Base-by-base conservation (phyloP, 1,140 invertebrate species). In the Berghia stephanieae region DNA sequence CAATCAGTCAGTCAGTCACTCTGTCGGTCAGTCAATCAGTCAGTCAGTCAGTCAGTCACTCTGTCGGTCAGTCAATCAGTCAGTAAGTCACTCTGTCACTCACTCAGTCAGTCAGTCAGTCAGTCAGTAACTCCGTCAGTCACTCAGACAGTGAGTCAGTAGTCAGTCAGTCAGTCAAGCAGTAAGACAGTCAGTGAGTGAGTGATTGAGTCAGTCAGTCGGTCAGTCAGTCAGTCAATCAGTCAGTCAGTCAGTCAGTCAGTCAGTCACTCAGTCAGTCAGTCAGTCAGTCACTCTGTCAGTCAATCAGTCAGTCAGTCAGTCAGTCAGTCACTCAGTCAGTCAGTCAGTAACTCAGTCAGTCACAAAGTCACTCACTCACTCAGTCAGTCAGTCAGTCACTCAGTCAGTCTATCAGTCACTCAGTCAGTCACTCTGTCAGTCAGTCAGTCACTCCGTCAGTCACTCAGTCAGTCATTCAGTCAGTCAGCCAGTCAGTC, bases 401-500 rank as follows among this genome's bases (percentile, higher is more conserved):
- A 27, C 57, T 10, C 57, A 63, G 16, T 18, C 8, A 27, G 8
- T 16, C 57, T 21, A 10, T 63, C 8, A 16, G 16, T 63, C 57
- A 63, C 57, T 63, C 57, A 27, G 16, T 63, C 57, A 63, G 16
- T 63, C 13, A 63, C 57, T 63, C 57, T 21, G 16, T 63, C 57
- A 63, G 16, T 63, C 57, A 63, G 16, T 18, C 13, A 63, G 8
- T 13, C 27, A 13, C 27, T 21, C 57, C 16, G 8, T 63, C 57
- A 63, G 16, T 63, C 57, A 63, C 57, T 18, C 13, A 63, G 8
- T 13, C 27, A 13, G 8, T 18, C 57, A 63, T 27, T 13, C 27
- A 13, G 8, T 18, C 57, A 63, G 8, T 63, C 13, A 63, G 10
- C 8, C 57, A 63, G 16, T 63, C 57, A 63, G 8, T 18, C 13